Base-by-base conservation (phyloP, 2,113 vertebrate species). In the Poeciliopsis turrubarensis region DNA sequence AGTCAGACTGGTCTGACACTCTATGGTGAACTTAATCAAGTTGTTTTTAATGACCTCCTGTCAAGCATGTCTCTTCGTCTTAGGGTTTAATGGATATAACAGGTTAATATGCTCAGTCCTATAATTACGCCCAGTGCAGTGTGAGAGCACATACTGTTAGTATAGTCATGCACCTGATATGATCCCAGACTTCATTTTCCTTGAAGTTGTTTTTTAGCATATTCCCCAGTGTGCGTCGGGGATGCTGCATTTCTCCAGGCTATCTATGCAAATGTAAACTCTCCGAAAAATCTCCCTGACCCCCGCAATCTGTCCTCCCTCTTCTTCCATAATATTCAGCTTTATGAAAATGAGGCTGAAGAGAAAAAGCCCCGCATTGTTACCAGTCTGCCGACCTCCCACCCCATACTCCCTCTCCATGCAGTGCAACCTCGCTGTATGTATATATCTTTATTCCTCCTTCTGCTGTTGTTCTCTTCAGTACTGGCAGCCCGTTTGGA, bases 311-410 rank as follows among this genome's bases (percentile, higher is more conserved):
- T 57, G 73, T 78, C 68, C 76, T 27, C 72, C 27, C 78, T 72
- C 63, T 14, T 44, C 70, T 79, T 86, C 76, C 65, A 91, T 88
- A 87, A 90, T 92, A 93, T 94, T 89, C 87, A 88, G 86, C 73
- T 87, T 87, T 89, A 91, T 93, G 77, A 87, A 92, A 93, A 94
- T 91, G 69, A 92, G 83, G 74, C 68, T 73, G 70, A 83, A 78
- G 75, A 90, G 83, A 88, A 87, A 83, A 82, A 79, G 70, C 80
- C 66, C 61, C 39, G 68, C 75, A 83, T 89, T 91, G 87, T 93
- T 70, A 80, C 73, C 62, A 72, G 41, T 65, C 77, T 60, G 65
- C 65, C 60, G 60, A 66, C 69, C 78, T 27, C 62, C 70, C 39
- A 41, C 39, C 39, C 39, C 39, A 15, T 1, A 5, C 44, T 17